phyloP scores from a whole-genome alignment of 2,113 vertebrate genomes.

The human (Homo sapiens) region GRCh38 chr11:80943501-80944000 shows the following conservation, averaged over 20 bases:
- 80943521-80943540: not conserved
- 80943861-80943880: slow-evolving; percentile 2
- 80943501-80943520: not conserved
- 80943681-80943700: not conserved
- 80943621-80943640: not conserved
- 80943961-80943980: not conserved
- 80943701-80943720: not conserved
- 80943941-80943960: not conserved
- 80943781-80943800: not conserved
- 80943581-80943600: not conserved
- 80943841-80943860: not conserved
- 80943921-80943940: not conserved
- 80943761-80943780: not conserved
- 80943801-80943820: not conserved
- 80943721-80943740: not conserved
- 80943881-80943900: not conserved
- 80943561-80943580: not conserved
- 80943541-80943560: not conserved
- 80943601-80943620: not conserved
- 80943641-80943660: not conserved
- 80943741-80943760: not conserved
- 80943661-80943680: not conserved
- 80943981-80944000: not conserved
- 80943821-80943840: not conserved
- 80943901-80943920: not conserved